A percentile compares a stretch with the other conserved stretches of the same genome.
Conservation (phyloP, 1,140 invertebrate genomes). For the Drosophila asahinai region DNA sequence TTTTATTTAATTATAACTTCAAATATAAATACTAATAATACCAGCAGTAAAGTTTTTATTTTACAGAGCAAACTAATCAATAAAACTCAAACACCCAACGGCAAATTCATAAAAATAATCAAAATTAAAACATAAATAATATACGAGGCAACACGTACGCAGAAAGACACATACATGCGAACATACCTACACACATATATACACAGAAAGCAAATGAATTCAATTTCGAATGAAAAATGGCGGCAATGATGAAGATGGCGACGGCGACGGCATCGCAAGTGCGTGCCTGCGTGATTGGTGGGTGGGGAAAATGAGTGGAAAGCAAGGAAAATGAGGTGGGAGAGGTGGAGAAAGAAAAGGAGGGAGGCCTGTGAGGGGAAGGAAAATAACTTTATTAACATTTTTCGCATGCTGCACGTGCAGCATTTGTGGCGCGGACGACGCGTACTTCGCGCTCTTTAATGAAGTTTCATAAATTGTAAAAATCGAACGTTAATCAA, state of each 20-base stretch:
- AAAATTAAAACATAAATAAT: constrained; percentile 75
- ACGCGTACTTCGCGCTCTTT: constrained; percentile 65
- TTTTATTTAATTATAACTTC: neutral
- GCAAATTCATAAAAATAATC: constrained; percentile 39
- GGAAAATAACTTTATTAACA: constrained; percentile 77
- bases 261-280: constrained; percentile 37
- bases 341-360: neutral
- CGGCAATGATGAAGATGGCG: constrained; percentile 78
- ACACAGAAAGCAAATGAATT: constrained; percentile 67
- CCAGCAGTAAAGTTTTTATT: neutral
- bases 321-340: constrained; percentile 14
- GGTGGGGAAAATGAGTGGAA: constrained; percentile 7
- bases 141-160: constrained; percentile 60
- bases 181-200: constrained; percentile 6
- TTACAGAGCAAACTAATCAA: neutral
- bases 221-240: constrained; percentile 80
- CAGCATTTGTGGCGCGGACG: constrained; percentile 39
- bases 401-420: constrained; percentile 81
- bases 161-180: constrained; percentile 12
- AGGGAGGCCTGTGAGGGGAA: constrained; percentile 25
- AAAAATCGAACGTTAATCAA: constrained; percentile 82
- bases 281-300: constrained; percentile 27
- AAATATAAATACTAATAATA: neutral
- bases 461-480: constrained; percentile 82
- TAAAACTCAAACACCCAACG: constrained; percentile 19